Evolutionary conservation across 1,140 invertebrate species (phyloP).

Genomic region (Tribolium castaneum): DNA sequence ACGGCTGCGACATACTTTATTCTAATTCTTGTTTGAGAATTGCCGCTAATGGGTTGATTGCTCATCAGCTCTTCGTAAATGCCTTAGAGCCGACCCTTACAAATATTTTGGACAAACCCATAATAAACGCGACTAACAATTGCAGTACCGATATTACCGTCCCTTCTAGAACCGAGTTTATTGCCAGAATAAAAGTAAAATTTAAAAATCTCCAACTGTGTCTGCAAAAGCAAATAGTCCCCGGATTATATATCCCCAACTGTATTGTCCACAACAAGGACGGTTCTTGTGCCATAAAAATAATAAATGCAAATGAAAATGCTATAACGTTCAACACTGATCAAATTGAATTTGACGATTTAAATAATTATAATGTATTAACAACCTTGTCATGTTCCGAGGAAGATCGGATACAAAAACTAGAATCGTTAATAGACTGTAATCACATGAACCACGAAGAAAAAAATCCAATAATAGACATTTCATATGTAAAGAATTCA

Average conservation of each 20-base stretch:
- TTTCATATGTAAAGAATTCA: conserved; percentile 41
- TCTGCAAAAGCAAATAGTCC: conserved; percentile 8
- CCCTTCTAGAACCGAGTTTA: neutral
- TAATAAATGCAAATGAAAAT: conserved; percentile 9
- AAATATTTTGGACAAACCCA: neutral
- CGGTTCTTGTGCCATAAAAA: neutral
- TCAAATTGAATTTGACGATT: neutral
- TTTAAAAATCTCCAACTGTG: neutral
- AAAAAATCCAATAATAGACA: conserved; percentile 20
- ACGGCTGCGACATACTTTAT: neutral
- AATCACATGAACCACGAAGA: neutral
- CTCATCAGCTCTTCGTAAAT: neutral
- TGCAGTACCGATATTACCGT: neutral
- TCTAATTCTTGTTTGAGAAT: neutral
- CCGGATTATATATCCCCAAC: neutral
- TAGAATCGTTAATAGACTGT: neutral
- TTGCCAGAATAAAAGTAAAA: neutral
- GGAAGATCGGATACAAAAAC: neutral
- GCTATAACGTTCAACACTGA: neutral
- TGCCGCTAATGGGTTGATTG: neutral
- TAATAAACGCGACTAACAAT: neutral
- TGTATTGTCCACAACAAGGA: neutral
- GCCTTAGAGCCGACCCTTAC: neutral
- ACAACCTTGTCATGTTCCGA: neutral
- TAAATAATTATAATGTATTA: neutral